Evolutionary conservation across 2,113 vertebrate species (phyloP).

Genomic region (Pelecanoides urinatrix): DNA sequence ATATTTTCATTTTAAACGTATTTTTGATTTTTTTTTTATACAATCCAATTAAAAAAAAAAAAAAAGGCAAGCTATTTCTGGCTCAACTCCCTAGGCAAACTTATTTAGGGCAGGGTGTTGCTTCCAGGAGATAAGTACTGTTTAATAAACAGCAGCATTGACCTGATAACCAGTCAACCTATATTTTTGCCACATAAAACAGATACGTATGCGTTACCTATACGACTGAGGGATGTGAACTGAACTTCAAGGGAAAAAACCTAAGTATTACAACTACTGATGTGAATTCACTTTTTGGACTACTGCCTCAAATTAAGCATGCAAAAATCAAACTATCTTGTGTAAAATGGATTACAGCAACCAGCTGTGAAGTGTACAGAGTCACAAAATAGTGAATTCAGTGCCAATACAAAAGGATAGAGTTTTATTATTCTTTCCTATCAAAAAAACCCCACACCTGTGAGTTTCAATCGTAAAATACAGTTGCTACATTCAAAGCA

Average conservation of each 20-base stretch:
- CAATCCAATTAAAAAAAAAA: background rate
- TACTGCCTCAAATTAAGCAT: background rate
- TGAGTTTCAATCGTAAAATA: background rate
- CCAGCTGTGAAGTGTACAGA: background rate
- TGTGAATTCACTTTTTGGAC: background rate
- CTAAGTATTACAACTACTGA: background rate
- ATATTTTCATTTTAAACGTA: background rate
- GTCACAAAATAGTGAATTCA: background rate
- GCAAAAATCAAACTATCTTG: background rate
- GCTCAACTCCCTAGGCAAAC: background rate
- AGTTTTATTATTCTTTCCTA: background rate
- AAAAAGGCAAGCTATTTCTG: background rate
- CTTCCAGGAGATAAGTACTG: conserved; percentile 44
- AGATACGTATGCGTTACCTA: background rate
- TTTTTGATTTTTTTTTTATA: background rate
- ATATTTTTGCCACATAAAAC: background rate
- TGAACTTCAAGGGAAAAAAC: background rate
- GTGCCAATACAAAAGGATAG: background rate
- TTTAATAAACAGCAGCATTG: conserved; percentile 38
- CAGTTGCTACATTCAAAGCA: background rate
- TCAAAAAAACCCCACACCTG: fast-evolving
- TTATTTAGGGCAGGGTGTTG: conserved; percentile 49
- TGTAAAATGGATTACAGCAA: background rate
- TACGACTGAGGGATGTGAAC: background rate
- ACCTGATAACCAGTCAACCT: background rate